Conservation (phyloP, 1,140 invertebrate species). For the Scaptomyza pallida region DNA sequence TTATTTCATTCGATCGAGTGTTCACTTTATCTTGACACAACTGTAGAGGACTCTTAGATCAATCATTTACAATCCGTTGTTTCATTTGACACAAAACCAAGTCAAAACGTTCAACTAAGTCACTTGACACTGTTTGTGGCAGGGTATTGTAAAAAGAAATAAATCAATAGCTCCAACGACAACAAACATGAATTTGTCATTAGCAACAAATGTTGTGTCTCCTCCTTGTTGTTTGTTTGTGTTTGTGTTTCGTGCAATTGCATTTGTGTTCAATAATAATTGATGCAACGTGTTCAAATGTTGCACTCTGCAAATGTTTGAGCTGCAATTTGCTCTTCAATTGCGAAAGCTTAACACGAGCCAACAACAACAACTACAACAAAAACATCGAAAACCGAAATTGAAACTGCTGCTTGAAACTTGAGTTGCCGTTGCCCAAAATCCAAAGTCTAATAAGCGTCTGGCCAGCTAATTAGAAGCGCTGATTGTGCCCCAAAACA, state of each 20-base stretch:
- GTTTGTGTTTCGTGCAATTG: conserved; percentile 56
- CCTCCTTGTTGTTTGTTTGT: conserved; percentile 17
- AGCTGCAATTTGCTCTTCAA: conserved; percentile 35
- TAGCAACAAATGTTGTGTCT: conserved; percentile 49
- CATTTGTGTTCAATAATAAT: conserved; percentile 63
- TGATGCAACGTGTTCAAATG: conserved; percentile 64
- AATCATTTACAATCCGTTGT: no score
- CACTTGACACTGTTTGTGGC: neutral
- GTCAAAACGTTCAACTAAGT: neutral
- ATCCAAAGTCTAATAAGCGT: conserved; percentile 58
- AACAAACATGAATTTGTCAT: conserved; percentile 67
- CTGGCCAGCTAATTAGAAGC: conserved; percentile 71
- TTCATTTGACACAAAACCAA: no score
- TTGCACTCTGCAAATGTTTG: conserved; percentile 65
- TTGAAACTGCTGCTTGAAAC: conserved; percentile 44
- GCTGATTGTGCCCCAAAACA: conserved; percentile 50
- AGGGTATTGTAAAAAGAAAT: conserved; percentile 20
- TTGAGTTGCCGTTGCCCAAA: conserved; percentile 45
- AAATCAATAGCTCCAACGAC: conserved; percentile 17
- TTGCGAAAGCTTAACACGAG: conserved; percentile 33
- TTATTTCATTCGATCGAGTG: no score
- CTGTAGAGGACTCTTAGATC: no score
- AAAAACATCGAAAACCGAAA: conserved; percentile 6
- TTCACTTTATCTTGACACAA: no score
- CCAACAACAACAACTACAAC: conserved; percentile 19